Conservation (phyloP, 2,888 invertebrate genomes). For the Parelbella ahira region DNA sequence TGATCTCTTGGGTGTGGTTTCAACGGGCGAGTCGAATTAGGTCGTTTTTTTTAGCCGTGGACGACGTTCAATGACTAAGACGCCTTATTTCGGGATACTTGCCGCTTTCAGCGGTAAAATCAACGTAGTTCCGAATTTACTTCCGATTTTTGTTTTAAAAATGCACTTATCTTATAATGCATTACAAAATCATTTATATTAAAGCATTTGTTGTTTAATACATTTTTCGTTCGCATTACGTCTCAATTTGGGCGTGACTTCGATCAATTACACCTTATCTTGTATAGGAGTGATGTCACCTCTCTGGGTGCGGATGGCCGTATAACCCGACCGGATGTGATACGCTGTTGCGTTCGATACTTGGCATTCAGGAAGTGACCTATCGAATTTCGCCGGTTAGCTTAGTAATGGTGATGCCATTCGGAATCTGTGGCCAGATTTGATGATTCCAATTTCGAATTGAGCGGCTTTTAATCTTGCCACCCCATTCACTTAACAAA, state of each 20-base stretch:
- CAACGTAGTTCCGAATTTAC: slow-evolving; percentile 27
- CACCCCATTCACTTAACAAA: too few species aligned
- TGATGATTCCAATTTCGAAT: slow-evolving; percentile 22
- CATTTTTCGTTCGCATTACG: slow-evolving; percentile 10
- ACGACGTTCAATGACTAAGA: slow-evolving; percentile 35
- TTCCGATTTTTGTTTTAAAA: slow-evolving; percentile 22
- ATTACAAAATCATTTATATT: too few species aligned
- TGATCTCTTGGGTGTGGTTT: slow-evolving; percentile 66
- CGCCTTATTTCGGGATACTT: slow-evolving; percentile 37
- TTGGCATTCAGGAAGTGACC: slow-evolving; percentile 12
- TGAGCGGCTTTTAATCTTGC: slow-evolving; percentile 15
- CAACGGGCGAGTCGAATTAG: slow-evolving; percentile 39
- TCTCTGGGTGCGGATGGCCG: slow-evolving; percentile 49
- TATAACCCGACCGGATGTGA: slow-evolving; percentile 47
- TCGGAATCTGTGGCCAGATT: slow-evolving; percentile 18
- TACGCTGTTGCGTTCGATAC: slow-evolving; percentile 14
- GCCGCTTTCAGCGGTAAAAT: slow-evolving; percentile 29
- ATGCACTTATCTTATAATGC: too few species aligned
- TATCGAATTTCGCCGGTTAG: slow-evolving; percentile 30
- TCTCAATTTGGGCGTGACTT: slow-evolving; percentile 59
- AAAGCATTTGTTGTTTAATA: background rate
- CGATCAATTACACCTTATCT: slow-evolving; percentile 64
- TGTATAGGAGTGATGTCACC: slow-evolving; percentile 69
- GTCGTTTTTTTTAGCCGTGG: slow-evolving; percentile 52
- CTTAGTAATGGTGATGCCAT: slow-evolving; percentile 20